Base-by-base conservation (phyloP, 53 echinoderm and acorn worm species). In the Crossaster papposus region DNA sequence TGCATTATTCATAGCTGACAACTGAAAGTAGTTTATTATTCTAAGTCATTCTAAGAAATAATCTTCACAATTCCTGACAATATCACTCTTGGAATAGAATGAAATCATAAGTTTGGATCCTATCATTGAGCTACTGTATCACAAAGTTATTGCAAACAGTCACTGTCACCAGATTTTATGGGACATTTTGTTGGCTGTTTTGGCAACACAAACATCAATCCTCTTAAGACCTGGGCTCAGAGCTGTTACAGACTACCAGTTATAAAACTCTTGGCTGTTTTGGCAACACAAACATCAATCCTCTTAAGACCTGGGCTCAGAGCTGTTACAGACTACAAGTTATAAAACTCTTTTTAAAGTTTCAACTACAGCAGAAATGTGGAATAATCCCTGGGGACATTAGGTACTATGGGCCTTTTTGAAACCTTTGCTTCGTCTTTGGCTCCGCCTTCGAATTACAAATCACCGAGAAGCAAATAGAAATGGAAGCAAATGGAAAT, bases 181-280 rank as follows among this genome's bases (percentile, higher is more conserved):
- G 64, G 55, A 81, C 30, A 55, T 2, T 68, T 68, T n/a, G 4
- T 68, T n/a, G 4, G 68, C 22, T 14, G 28, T 73, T 73, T 65
- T 52, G 36, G 84, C 14, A 72, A 72, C 28, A 51, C 51, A 72
- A 65, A 71, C 73, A 84, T 72, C 72, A 71, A 53, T 31, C 65
- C 73, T 72, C 51, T 20, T 28, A 72, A 72, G 84, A 84, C 51
- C 31, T 17, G 2, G 71, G 83, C 50, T 83, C 84, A 84, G 84
- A 72, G 84, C 51, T 72, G 28, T 51, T 24, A 35, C 26, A 17
- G 74, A n/a, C 35, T 73, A 73, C 74, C 10, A 68, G 36, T 34
- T 31, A 84, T 71, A 84, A 83, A 51, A 71, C 6, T 51, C 26
- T 74, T 29, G 50, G 50, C 65, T 54, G 70, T 37, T 36, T 65